Percentiles rank a stretch among this genome's conserved stretches.
Conservation (phyloP, 2,888 invertebrate genomes). For the Pecten maximus region DNA sequence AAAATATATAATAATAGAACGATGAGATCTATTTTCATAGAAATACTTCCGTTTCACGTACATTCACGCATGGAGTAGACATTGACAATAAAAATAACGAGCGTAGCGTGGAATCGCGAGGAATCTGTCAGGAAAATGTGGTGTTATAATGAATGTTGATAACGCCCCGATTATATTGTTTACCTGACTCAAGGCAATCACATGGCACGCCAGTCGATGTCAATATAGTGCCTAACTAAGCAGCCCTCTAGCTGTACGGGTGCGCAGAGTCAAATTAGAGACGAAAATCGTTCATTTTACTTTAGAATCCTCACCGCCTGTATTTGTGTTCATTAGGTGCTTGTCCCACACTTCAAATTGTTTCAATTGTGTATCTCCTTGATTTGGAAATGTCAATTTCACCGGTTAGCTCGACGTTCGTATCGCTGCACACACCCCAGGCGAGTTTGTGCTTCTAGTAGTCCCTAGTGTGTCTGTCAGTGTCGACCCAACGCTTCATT, state of each 20-base stretch:
- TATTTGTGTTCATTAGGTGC: not conserved
- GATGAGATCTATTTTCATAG: no score
- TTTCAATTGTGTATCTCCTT: not conserved
- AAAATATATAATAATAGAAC: no score
- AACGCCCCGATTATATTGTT: not conserved
- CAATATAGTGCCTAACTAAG: constrained; percentile 15
- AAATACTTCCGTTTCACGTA: no score
- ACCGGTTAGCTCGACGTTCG: not conserved
- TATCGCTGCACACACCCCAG: not conserved
- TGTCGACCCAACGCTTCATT: not conserved
- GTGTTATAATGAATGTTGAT: not conserved
- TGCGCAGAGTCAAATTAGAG: not conserved
- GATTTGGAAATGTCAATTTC: not conserved
- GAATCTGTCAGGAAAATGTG: not conserved
- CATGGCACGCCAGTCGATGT: not conserved
- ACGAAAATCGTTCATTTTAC: not conserved
- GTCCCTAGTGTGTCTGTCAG: not conserved
- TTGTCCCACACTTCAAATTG: not conserved
- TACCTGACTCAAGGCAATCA: not conserved
- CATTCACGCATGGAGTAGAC: not conserved
- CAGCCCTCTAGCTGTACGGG: not conserved
- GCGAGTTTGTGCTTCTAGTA: not conserved
- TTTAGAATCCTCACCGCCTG: not conserved
- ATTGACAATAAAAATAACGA: not conserved
- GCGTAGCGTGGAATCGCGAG: not conserved